These are phyloP conservation scores for Chrysomela aeneicollis DNA, from an alignment of 2,888 invertebrate species.

Conservation along the genomic window DNA sequence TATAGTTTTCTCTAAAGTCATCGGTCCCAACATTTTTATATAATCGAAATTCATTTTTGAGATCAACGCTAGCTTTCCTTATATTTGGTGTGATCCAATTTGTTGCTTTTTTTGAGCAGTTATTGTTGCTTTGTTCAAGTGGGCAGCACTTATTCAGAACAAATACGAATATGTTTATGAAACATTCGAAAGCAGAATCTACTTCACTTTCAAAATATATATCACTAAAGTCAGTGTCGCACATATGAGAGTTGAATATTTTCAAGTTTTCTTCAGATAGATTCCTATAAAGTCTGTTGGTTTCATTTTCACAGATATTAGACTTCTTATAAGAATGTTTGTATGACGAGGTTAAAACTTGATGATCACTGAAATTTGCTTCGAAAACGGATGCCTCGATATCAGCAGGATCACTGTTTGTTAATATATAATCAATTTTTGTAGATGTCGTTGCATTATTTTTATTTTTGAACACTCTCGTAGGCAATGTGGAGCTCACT, in stretches of 20 bases:
- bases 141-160: background rate
- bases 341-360: background rate
- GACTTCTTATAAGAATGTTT: too few species aligned
- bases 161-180: background rate
- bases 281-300: background rate
- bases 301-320: background rate
- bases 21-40: too few species aligned
- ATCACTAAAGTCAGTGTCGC: slow-evolving; percentile 2
- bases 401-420: background rate
- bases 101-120: background rate
- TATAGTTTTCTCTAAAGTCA: background rate
- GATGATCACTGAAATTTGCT: background rate
- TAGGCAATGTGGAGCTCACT: background rate
- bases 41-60: background rate
- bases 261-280: background rate
- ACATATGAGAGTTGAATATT: background rate
- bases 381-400: background rate
- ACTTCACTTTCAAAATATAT: background rate
- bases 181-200: slow-evolving; percentile 5
- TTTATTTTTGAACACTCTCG: background rate
- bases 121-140: background rate
- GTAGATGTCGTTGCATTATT: background rate
- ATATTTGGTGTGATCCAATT: background rate
- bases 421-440: background rate
- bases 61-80: background rate